Evolutionary conservation across 2,888 invertebrate genomes (phyloP).

Genomic region (Drosophila maculinotata): DNA sequence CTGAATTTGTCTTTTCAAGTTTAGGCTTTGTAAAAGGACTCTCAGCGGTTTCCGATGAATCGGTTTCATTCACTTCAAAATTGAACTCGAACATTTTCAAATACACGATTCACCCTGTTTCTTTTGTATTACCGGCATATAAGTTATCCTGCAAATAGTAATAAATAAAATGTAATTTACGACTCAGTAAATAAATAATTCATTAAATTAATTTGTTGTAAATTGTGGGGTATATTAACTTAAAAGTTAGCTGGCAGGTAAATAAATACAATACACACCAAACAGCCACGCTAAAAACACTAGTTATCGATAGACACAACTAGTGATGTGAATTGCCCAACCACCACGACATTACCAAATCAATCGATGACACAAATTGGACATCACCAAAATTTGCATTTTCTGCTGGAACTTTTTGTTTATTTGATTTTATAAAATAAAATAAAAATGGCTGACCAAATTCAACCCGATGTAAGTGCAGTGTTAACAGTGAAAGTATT

Average conservation of each 20-base stretch:
- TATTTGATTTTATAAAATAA: slow-evolving; percentile 46
- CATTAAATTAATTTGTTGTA: not conserved
- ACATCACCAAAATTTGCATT: slow-evolving; percentile 58
- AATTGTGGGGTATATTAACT: not conserved
- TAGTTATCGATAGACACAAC: slow-evolving; percentile 28
- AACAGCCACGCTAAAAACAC: slow-evolving; percentile 24
- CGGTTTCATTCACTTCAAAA: slow-evolving; percentile 73
- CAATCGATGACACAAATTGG: slow-evolving; percentile 31
- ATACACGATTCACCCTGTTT: slow-evolving; percentile 44
- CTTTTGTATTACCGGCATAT: slow-evolving; percentile 15
- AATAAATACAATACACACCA: not conserved
- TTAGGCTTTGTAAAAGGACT: slow-evolving; percentile 41
- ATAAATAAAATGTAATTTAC: not conserved
- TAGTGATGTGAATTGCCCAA: not conserved
- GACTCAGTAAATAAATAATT: not conserved
- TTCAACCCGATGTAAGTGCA: slow-evolving; percentile 70
- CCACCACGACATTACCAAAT: not conserved
- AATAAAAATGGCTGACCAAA: slow-evolving; percentile 78
- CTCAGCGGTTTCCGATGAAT: slow-evolving; percentile 31
- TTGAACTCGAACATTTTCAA: slow-evolving; percentile 82
- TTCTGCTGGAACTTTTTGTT: slow-evolving; percentile 53
- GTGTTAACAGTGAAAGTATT: not conserved
- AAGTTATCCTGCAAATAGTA: not conserved
- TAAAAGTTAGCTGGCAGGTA: not conserved
- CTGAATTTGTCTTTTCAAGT: not conserved